Percentiles rank a stretch among this genome's conserved stretches.
phyloP scores from a whole-genome alignment of 2,797 vertebrate species.

The Clarias pachynema region DNA sequence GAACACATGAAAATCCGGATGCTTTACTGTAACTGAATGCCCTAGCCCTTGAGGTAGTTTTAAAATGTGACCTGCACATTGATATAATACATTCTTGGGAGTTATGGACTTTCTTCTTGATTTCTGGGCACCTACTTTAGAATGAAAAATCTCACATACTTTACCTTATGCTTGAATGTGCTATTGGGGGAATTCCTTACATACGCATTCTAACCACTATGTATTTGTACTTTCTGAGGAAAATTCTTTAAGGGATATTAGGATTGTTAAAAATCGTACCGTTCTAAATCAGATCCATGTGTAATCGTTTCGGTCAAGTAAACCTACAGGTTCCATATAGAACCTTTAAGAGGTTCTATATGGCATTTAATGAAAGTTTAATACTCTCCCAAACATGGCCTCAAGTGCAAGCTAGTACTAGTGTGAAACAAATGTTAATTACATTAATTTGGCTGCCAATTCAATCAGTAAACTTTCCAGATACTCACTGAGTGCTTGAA shows the following conservation, averaged over 20 bases:
- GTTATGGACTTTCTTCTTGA: background rate
- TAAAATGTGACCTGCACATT: background rate
- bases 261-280: background rate
- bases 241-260: background rate
- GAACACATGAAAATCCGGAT: conserved; percentile 23
- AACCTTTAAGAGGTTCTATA: background rate
- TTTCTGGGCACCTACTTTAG: background rate
- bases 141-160: background rate
- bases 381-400: background rate
- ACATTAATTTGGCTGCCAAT: background rate
- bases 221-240: background rate
- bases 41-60: conserved; percentile 32
- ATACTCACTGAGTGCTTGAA: background rate
- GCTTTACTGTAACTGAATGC: conserved; percentile 28
- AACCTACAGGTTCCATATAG: background rate
- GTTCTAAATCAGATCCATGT: background rate
- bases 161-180: background rate
- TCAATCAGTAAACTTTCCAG: background rate
- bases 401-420: background rate
- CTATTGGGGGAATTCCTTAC: background rate
- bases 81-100: background rate
- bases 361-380: background rate
- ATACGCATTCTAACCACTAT: background rate
- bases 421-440: background rate
- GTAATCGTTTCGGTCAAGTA: background rate